Evolutionary conservation across 1,140 invertebrate species (phyloP).

Genomic region (Lycorma delicatula): DNA sequence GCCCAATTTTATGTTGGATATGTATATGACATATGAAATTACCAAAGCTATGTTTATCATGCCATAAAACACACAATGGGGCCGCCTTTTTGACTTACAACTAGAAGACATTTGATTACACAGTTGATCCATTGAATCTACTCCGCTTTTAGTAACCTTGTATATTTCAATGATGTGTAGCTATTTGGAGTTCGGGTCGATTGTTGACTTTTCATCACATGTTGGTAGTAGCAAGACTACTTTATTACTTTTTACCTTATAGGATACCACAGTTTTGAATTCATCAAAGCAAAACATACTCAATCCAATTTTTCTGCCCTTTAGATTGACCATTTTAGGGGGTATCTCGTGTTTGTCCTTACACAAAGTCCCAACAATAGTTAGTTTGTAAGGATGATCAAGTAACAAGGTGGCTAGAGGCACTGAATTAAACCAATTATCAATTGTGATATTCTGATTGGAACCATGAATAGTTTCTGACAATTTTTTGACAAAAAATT

Average conservation of each 20-base stretch:
- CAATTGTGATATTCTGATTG: constrained; percentile 31
- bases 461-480: constrained; percentile 20
- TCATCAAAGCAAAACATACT: constrained; percentile 23
- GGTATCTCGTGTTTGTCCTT: constrained; percentile 27
- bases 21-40: too few species aligned
- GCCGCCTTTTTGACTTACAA: background rate
- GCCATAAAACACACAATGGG: background rate
- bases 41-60: background rate
- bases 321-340: constrained; percentile 14
- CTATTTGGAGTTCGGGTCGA: constrained; percentile 22
- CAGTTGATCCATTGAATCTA: constrained; percentile 35
- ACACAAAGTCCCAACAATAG: constrained; percentile 27
- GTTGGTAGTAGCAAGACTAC: constrained; percentile 17
- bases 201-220: constrained; percentile 12
- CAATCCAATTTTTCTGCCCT: constrained; percentile 5
- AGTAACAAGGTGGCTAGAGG: constrained; percentile 20
- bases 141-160: constrained; percentile 35
- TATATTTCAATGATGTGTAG: constrained; percentile 33
- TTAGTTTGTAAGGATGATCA: constrained; percentile 21
- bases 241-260: constrained; percentile 22
- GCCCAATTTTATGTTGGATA: too few species aligned
- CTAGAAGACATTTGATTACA: constrained; percentile 10
- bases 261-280: constrained; percentile 21
- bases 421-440: constrained; percentile 33
- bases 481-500: constrained; percentile 28